phyloP scores from a whole-genome alignment of 2,113 vertebrate species.

The Donacobius atricapilla region DNA sequence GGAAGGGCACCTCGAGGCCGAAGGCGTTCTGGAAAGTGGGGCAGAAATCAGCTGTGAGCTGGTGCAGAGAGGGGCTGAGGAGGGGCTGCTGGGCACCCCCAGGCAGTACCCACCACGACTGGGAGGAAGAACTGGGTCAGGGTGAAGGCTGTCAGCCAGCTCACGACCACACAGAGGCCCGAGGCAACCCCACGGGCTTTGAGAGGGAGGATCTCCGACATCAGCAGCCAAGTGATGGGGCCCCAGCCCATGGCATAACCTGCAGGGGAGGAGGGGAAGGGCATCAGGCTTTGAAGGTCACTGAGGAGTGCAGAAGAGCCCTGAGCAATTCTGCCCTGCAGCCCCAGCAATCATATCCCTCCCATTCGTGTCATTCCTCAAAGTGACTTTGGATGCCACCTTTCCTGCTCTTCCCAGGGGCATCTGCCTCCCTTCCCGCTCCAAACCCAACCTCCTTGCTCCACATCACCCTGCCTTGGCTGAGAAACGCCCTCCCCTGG shows the following conservation, averaged over 20 bases:
- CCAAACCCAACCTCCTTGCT: background rate
- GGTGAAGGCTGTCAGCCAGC: conserved; percentile 91
- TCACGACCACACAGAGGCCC: conserved; percentile 86
- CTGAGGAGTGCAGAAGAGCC: background rate
- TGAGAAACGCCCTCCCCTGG: background rate
- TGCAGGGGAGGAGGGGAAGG: conserved; percentile 10
- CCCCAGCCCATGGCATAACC: conserved; percentile 98
- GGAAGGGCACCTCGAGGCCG: conserved; percentile 84
- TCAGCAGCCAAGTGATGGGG: conserved; percentile 95
- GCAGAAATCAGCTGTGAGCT: background rate
- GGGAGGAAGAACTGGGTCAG: conserved; percentile 84
- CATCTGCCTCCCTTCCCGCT: background rate
- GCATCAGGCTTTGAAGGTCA: background rate
- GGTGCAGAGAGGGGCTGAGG: background rate
- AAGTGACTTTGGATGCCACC: background rate
- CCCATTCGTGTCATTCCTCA: background rate
- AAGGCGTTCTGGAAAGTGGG: conserved; percentile 62
- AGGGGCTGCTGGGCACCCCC: fast-evolving
- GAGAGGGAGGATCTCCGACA: conserved; percentile 92
- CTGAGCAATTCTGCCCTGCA: background rate
- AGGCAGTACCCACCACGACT: conserved; percentile 71
- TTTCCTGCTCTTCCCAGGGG: background rate
- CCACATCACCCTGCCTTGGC: fast-evolving
- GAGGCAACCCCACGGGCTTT: conserved; percentile 86
- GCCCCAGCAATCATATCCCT: background rate